Percentiles rank a stretch among this genome's conserved stretches.
phyloP scores from a whole-genome alignment of 2,113 vertebrate species.

The Cyprinodon variegatus region DNA sequence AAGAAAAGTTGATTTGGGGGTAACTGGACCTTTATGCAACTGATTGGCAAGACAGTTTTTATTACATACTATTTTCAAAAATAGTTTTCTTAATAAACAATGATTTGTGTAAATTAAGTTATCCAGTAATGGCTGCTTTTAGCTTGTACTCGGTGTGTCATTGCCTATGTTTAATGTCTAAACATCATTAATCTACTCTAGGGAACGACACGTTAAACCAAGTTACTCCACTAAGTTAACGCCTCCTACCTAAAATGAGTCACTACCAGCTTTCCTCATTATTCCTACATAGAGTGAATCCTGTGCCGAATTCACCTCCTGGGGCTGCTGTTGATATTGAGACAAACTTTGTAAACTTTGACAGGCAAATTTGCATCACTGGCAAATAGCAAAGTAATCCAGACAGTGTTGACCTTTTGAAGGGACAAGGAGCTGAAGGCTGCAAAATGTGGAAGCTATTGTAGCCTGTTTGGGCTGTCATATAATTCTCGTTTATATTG shows the following conservation, averaged over 20 bases:
- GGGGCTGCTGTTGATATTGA: constrained; percentile 12
- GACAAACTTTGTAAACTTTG: constrained; percentile 32
- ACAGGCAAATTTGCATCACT: constrained; percentile 26
- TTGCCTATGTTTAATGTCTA: neutral
- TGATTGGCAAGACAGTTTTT: too few relatives aligned
- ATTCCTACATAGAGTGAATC: neutral
- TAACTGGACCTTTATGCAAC: too few relatives aligned
- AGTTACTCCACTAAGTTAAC: neutral
- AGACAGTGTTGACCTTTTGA: constrained; percentile 38
- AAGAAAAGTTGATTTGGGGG: too few relatives aligned
- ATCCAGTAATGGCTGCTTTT: neutral
- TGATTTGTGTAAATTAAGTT: neutral
- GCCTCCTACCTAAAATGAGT: neutral
- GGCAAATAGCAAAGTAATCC: constrained; percentile 17
- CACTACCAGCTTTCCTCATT: neutral
- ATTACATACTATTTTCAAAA: too few relatives aligned
- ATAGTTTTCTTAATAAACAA: neutral
- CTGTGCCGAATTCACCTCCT: constrained; percentile 19
- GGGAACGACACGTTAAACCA: neutral
- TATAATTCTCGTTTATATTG: neutral
- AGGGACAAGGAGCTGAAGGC: constrained; percentile 12
- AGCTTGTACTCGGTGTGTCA: neutral
- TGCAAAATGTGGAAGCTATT: constrained; percentile 1
- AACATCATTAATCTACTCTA: neutral
- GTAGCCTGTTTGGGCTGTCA: neutral